Percentiles rank a stretch among this genome's conserved stretches.
These are phyloP conservation scores for Periparus ater DNA, from an alignment of 2,797 vertebrate genomes.

Conservation along the genomic window DNA sequence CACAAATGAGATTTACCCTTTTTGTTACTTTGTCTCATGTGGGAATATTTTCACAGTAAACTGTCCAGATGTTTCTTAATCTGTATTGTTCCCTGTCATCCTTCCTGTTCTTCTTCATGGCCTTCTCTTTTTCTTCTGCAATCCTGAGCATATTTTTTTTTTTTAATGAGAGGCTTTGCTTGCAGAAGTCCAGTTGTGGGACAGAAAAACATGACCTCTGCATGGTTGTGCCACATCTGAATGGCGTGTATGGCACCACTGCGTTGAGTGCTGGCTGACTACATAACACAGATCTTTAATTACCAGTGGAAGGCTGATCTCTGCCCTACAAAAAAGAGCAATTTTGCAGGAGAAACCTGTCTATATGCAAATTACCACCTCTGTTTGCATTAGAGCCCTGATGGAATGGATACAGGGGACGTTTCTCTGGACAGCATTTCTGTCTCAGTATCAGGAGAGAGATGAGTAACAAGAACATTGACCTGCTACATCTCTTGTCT, in stretches of 20 bases:
- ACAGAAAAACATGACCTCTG: background rate
- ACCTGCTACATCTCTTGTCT: background rate
- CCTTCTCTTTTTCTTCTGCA: constrained; percentile 3
- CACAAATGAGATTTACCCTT: background rate
- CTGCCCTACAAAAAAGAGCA: background rate
- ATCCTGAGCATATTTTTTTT: background rate
- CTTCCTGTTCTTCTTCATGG: background rate
- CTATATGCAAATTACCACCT: background rate
- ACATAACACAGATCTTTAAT: background rate
- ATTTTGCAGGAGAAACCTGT: constrained; percentile 11
- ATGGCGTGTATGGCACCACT: background rate
- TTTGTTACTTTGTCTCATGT: background rate
- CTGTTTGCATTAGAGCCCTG: background rate
- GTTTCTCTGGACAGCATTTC: background rate
- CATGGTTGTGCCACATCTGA: background rate
- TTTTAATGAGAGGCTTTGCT: background rate
- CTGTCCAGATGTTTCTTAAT: constrained; percentile 2
- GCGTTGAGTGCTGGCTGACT: background rate
- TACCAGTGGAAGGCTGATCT: background rate
- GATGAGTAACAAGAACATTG: background rate
- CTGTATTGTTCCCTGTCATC: background rate
- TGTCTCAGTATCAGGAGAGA: background rate
- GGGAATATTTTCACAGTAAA: background rate
- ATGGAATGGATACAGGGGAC: background rate
- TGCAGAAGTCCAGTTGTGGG: background rate